Evolutionary conservation across 2,797 vertebrate genomes (phyloP).

Genomic region (Pipistrellus pygmaeus): DNA sequence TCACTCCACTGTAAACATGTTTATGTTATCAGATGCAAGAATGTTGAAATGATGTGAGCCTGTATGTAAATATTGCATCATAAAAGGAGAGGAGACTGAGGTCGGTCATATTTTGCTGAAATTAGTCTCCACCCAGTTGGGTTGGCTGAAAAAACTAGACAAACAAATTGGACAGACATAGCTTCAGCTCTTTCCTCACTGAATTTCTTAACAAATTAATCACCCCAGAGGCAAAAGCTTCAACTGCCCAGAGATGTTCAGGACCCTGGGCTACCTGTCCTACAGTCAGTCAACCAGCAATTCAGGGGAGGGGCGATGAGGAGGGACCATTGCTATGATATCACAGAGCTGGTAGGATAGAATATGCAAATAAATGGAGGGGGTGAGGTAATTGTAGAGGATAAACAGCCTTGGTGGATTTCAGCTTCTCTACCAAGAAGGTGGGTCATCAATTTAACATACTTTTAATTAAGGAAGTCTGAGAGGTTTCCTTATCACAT

Average conservation of each 20-base stretch:
- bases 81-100: background rate
- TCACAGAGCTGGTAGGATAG: background rate
- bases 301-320: background rate
- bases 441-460: constrained; percentile 70
- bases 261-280: constrained; percentile 26
- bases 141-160: background rate
- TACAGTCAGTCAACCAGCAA: background rate
- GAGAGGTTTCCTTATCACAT: constrained; percentile 82
- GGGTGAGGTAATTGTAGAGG: background rate
- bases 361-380: background rate
- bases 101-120: background rate
- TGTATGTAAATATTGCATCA: background rate
- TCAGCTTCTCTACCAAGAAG: constrained; percentile 62
- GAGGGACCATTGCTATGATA: background rate
- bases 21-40: background rate
- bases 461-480: constrained; percentile 85
- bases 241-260: constrained; percentile 25
- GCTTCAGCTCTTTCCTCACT: background rate
- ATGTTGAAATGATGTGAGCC: background rate
- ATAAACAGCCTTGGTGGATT: constrained; percentile 24
- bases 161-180: background rate
- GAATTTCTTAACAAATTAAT: constrained; percentile 45
- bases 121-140: background rate
- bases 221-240: constrained; percentile 8
- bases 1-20: background rate